Conservation (phyloP, 2,797 vertebrate genomes). For the Platalea minor region DNA sequence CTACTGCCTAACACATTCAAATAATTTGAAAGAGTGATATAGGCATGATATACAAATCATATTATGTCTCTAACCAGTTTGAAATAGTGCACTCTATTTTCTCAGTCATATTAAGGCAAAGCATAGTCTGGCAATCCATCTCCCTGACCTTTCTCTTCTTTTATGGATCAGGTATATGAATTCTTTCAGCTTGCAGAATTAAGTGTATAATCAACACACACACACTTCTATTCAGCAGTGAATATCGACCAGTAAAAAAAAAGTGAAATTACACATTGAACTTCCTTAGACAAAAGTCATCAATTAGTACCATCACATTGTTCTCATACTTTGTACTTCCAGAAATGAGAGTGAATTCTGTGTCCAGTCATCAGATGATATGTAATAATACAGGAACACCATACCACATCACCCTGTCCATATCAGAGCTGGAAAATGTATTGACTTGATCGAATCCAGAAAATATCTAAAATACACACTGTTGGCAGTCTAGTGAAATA, state of each 20-base stretch:
- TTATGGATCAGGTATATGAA: neutral
- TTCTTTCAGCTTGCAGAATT: neutral
- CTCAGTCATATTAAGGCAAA: slow-evolving; percentile 27
- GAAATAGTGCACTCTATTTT: slow-evolving; percentile 24
- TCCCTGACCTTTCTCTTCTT: neutral
- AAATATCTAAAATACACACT: neutral
- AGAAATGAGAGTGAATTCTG: neutral
- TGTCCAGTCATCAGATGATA: neutral
- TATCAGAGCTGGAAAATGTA: neutral
- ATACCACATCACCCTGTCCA: neutral
- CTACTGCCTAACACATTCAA: slow-evolving; percentile 15
- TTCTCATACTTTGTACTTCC: neutral
- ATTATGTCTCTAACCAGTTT: slow-evolving; percentile 1
- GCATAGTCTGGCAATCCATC: neutral
- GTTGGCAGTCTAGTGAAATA: slow-evolving; percentile 25
- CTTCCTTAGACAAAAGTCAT: neutral
- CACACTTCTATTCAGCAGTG: neutral
- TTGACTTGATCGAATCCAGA: slow-evolving; percentile 26
- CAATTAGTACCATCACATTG: neutral
- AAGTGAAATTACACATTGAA: neutral
- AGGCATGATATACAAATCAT: slow-evolving; percentile 24
- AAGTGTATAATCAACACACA: neutral
- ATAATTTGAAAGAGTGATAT: slow-evolving; percentile 17
- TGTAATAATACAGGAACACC: neutral
- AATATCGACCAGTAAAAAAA: neutral